Base-by-base conservation (phyloP, 2,113 vertebrate species). In the Dicrurus megarhynchus region DNA sequence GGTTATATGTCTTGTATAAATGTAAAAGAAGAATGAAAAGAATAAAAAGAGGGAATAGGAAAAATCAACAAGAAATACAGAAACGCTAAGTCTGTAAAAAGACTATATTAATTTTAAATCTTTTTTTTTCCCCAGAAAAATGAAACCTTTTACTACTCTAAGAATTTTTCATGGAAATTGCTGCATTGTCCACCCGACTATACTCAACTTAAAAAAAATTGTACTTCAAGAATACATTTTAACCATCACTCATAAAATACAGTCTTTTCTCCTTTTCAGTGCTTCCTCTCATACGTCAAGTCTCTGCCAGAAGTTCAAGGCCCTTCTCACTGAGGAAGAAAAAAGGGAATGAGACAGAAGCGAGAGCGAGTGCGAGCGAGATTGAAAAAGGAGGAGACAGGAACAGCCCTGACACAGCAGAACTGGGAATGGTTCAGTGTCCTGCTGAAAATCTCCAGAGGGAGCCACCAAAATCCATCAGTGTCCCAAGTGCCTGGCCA, bases 121-220 rank as follows among this genome's bases (percentile, higher is more conserved):
- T 63, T 24, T n/a, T 59, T 61, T 47, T 16, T 11, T 2, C 6
- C 10, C 3, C 1, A 41, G 20, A 76, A 87, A 79, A 63, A 88
- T 60, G 75, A 78, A 89, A 24, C 37, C 39, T 88, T 90, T 81
- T 76, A 52, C 47, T 33, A 22, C 20, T 52, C 19, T 57, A 37
- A 77, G 52, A 86, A 90, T 93, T 91, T 90, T 96, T 89, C 90
- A 89, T 26, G 22, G 69, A 85, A 94, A 92, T 71, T 82, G 61
- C 60, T 61, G 26, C 30, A 75, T 71, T 79, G 60, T 75, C 79
- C 83, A 74, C n/a, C 37, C 0, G 1, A 67, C 64, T 55, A 46
- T 13, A 74, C 78, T 86, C 67, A 73, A 32, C 39, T 63, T 11
- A 11, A 81, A 90, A 90, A 74, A 87, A 77, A 79, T 9, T 53